Conservation (phyloP, 1,140 invertebrate species). For the Hycleus phaleratus region DNA sequence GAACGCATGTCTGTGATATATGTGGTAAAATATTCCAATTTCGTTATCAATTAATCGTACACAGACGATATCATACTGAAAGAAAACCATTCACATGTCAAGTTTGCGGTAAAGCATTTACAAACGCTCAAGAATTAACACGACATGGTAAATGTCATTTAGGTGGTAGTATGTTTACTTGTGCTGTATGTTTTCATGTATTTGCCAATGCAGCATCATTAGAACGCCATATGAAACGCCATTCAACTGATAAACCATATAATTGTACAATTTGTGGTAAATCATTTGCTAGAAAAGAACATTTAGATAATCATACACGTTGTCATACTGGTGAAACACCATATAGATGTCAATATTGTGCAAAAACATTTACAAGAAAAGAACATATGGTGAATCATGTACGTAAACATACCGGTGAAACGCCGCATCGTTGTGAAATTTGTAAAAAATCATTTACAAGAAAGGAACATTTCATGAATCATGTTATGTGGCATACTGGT, state of each 20-base stretch:
- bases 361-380: conserved; percentile 63
- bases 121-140: conserved; percentile 64
- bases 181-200: conserved; percentile 64
- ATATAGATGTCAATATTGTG: conserved; percentile 57
- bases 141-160: conserved; percentile 74
- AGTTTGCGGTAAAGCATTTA: conserved; percentile 71
- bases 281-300: conserved; percentile 78
- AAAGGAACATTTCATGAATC: conserved; percentile 61
- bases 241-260: conserved; percentile 74
- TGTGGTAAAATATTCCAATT: conserved; percentile 81
- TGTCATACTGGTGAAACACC: conserved; percentile 81
- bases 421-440: conserved; percentile 66
- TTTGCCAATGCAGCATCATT: conserved; percentile 62
- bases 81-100: conserved; percentile 77
- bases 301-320: conserved; percentile 73
- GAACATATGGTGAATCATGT: conserved; percentile 60
- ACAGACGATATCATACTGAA: conserved; percentile 75
- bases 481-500: conserved; percentile 59
- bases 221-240: conserved; percentile 68
- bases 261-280: conserved; percentile 76
- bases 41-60: conserved; percentile 77
- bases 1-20: conserved; percentile 69
- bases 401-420: conserved; percentile 64
- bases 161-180: conserved; percentile 66
- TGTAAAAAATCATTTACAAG: conserved; percentile 60